Evolutionary conservation across 2,113 vertebrate genomes (phyloP).

Genomic region (Perca schrenkii): DNA sequence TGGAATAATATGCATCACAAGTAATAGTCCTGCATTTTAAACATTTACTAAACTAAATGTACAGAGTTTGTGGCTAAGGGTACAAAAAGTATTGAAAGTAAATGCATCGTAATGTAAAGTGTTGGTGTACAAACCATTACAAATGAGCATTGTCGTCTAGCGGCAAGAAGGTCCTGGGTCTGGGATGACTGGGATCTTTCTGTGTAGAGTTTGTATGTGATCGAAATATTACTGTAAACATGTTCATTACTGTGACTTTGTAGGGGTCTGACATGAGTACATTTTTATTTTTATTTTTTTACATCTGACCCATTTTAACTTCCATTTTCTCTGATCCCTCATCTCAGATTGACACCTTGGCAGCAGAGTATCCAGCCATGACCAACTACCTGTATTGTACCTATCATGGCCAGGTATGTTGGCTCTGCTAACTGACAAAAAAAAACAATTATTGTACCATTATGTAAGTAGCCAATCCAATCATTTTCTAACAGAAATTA

Average conservation of each 20-base stretch:
- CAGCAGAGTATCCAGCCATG: conserved; percentile 94
- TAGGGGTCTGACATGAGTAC: background rate
- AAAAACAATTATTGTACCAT: too few relatives aligned
- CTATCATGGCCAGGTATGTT: conserved; percentile 92
- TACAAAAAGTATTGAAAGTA: background rate
- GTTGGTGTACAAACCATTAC: background rate
- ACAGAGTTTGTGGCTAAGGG: background rate
- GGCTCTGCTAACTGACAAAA: background rate
- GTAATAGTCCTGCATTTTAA: background rate
- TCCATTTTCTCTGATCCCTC: background rate
- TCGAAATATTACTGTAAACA: background rate
- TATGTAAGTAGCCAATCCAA: background rate
- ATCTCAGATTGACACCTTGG: conserved; percentile 93
- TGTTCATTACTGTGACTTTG: background rate
- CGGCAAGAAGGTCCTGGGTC: background rate
- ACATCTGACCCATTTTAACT: background rate
- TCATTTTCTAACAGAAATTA: background rate
- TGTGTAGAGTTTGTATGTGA: background rate
- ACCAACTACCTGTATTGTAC: conserved; percentile 96
- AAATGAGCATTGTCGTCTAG: background rate
- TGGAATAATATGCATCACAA: background rate
- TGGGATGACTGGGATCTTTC: background rate
- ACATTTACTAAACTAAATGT: background rate
- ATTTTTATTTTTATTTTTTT: background rate
- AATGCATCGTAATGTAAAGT: background rate